Evolutionary conservation across 2,113 vertebrate species (phyloP).

Genomic region (Apteryx mantelli): DNA sequence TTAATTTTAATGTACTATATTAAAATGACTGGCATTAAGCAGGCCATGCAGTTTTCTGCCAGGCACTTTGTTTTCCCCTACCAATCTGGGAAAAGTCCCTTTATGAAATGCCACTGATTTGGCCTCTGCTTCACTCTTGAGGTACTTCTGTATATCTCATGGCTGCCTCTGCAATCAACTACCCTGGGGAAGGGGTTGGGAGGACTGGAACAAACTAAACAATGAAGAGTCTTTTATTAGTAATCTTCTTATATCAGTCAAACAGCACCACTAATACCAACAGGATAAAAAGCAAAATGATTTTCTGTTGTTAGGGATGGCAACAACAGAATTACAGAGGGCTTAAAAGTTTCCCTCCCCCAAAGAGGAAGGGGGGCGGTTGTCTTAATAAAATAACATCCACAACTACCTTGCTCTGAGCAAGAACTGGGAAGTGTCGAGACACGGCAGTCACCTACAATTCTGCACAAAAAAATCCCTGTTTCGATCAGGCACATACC

Average conservation of each 20-base stretch:
- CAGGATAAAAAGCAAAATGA: not conserved
- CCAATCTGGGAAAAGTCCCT: not conserved
- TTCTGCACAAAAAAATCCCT: not conserved
- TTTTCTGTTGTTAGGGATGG: not conserved
- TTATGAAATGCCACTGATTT: not conserved
- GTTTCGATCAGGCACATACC: not conserved
- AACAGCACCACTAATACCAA: not conserved
- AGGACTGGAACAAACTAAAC: not conserved
- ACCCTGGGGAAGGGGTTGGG: not conserved
- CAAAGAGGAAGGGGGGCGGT: not conserved
- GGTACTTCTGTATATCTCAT: not conserved
- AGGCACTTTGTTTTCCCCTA: not conserved
- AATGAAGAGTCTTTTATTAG: not conserved
- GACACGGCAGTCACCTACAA: not conserved
- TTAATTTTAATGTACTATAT: not conserved
- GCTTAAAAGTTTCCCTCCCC: not conserved
- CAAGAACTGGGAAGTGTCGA: not conserved
- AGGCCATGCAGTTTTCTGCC: not conserved
- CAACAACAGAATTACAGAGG: not conserved
- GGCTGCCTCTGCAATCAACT: not conserved
- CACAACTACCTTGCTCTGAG: not conserved
- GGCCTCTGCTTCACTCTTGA: not conserved
- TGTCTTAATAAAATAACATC: not conserved
- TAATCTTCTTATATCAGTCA: conserved; percentile 15
- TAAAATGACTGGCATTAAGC: not conserved